Conservation (phyloP, 2,888 invertebrate species). For the Globia sparganii region DNA sequence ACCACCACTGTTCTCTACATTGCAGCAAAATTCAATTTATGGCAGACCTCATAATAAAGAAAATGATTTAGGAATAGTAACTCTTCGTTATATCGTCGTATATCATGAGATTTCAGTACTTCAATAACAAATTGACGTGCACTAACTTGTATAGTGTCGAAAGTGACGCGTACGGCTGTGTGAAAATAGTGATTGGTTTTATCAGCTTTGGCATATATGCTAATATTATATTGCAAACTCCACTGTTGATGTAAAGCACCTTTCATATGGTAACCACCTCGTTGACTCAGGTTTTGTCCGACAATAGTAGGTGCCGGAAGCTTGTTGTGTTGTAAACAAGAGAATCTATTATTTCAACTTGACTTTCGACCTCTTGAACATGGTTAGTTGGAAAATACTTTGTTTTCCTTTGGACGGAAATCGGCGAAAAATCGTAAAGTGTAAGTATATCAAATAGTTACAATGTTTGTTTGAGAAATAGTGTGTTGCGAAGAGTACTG, state of each 20-base stretch:
- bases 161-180: conserved; percentile 35
- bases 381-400: conserved; percentile 20
- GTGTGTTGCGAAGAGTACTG: conserved; percentile 14
- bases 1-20: not conserved
- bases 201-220: conserved; percentile 57
- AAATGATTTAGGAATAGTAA: not conserved
- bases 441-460: conserved; percentile 7
- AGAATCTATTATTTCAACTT: conserved; percentile 46
- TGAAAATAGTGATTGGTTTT: conserved; percentile 55
- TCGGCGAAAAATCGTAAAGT: conserved; percentile 39
- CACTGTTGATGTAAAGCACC: conserved; percentile 25
- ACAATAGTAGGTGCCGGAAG: conserved; percentile 47
- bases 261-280: conserved; percentile 57
- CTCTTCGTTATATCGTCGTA: not conserved
- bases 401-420: conserved; percentile 31
- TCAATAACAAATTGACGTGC: conserved; percentile 18
- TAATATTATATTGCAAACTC: conserved; percentile 53
- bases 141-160: conserved; percentile 17
- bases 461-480: conserved; percentile 33
- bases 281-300: conserved; percentile 29
- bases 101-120: conserved; percentile 21
- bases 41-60: not conserved
- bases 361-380: conserved; percentile 31
- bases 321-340: conserved; percentile 27
- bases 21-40: not conserved